Evolutionary conservation across 2,888 invertebrate species (phyloP), one percentile per base, ranked within the genome.

Genomic region (Spisula solida): DNA sequence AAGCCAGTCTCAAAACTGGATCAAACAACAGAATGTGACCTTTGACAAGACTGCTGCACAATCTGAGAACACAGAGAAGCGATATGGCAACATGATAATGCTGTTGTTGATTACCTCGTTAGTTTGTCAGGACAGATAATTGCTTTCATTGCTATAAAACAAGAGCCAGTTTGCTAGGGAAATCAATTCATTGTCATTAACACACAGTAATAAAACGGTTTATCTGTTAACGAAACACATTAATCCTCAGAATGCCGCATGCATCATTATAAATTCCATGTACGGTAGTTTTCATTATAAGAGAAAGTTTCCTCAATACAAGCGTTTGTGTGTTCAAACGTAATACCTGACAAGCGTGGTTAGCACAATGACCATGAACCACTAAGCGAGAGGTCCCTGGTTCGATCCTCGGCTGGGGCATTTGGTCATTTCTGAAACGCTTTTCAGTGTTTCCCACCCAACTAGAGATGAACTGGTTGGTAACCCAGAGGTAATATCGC

Each of bases 121-220:
- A 10, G 10, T 25, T 12, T 10, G 6, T 25, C n/a, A 20, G 10
- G 60, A 66, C 25, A 66, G 25, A 66, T 25, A 66, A 25, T 51
- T 25, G 25, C 60, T 25, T 25, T 66, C n/a, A 25, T n/a, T 25
- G 60, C 60, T n/a, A 66, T 66, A 25, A 66, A 66, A 66, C 25
- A 66, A 66, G 12, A 66, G n/a, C 60, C 25, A 66, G 16, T 66
- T 66, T 25, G 60, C 75, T 14, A 18, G 12, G 16, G 75, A 75
- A 75, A 75, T 75, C 75, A 75, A 75, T 75, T 75, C 75, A 75
- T 75, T 29, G 31, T 75, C 25, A 75, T 34, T 25, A 75, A 29
- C 75, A 70, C 70, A 34, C 14, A 2, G 75, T 75, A 31, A 75
- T 75, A 34, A 75, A 75, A 34, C 16, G 5, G 29, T 75, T 75